Evolutionary conservation across 1,140 invertebrate genomes (phyloP), one percentile per base, ranked within the genome.

Genomic region (Stratiolaelaps scimitus): DNA sequence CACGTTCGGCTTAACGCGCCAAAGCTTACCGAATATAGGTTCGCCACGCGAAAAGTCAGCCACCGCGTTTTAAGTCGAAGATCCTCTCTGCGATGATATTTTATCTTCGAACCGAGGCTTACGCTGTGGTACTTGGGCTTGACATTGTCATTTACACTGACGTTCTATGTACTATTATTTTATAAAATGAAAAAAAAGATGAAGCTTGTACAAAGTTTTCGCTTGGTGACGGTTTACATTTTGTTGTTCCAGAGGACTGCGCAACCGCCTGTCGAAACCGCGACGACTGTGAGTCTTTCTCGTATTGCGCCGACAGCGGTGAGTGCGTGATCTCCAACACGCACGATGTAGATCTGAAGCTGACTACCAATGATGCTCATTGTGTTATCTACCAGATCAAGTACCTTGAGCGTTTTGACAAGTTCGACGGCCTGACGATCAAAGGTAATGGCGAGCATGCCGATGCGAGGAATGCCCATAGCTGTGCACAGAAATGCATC

Each of bases 241-340:
- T 15, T 23, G 15, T 34, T 60, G 53, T 60, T 48, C 1, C 23
- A 60, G 53, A 60, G 23, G 53, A 20, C 53, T 20, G 53, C 53
- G 53, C 53, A 10, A 19, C 26, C 2, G 53, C 23, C 23, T 60
- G 53, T 23, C 26, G 15, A 23, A 60, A 60, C 4, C 23, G 53
- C 34, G 26, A 60, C 15, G 15, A 60, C 0, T 60, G 53, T 34
- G 53, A 60, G 26, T 17, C n/a, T 1, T 60, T 60, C 53, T 20
- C 4, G 15, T 26, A 1, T 23, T 60, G 15, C 23, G 15, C 1
- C 2, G 26, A 60, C 23, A 60, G 53, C 53, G 34, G n/a, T 26
- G 23, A 60, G 23, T 60, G 1, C 23, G 26, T 60, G 17, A 48
- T 60, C 20, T 26, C 53, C 6, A 34, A 26, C 15, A 1, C 17